Evolutionary conservation across 2,797 vertebrate genomes (phyloP), one percentile per base, ranked within the genome.

Genomic region (Tamandua tetradactyla): DNA sequence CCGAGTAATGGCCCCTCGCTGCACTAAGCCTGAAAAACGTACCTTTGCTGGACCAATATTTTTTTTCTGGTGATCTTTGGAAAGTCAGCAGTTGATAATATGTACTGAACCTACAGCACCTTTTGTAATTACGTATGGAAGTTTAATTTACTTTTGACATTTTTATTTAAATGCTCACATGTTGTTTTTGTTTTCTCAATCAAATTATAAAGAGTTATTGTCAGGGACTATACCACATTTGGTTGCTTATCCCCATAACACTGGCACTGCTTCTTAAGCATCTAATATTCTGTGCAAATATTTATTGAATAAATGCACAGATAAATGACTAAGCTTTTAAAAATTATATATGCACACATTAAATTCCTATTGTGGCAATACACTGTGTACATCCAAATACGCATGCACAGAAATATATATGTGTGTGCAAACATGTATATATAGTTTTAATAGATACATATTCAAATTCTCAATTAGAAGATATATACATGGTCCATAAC

Each of bases 261-360:
- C 69, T 22, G 44, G 66, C 7, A 62, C 40, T 71, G 3, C 37
- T 25, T 22, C 30, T 42, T 49, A 71, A 59, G 12, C 12, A 90
- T 32, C 22, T 49, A 76, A 76, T 37, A 87, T 59, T 93, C 30
- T 74, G 27, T 80, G 3, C 13, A 85, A 91, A 61, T 71, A 74
- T 47, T 92, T 71, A 94, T 75, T 94, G 23, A 74, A 49, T 35
- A 82, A 74, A 49, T 75, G 3, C 3, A 79, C 5, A 52, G 40
- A 76, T 13, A 71, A 75, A 90, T 25, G 13, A 57, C n/a, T 59
- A 87, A 91, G 2, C 5, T 87, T 71, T 82, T 93, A 75, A 75
- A 35, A 62, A 55, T 49, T 27, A 62, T 61, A 76, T 22, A 5
- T 4, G n/a, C n/a, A 23, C 2, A 84, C 59, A 55, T 47, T 81